Percentiles rank a stretch among this genome's conserved stretches.
Conservation (phyloP, 2,113 vertebrate species). For the Mormyrus lacerda region DNA sequence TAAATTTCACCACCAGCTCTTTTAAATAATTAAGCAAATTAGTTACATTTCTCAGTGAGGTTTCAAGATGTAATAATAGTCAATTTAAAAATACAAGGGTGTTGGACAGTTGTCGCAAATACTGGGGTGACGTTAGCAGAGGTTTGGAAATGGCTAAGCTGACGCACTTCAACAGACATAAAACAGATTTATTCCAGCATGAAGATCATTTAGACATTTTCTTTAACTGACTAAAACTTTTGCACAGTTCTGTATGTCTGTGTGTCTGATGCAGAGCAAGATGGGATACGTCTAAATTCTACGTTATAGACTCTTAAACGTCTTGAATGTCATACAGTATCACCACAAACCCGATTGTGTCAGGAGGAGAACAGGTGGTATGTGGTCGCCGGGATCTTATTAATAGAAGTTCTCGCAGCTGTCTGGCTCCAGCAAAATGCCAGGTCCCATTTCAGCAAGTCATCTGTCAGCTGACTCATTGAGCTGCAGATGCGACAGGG, state of each 20-base stretch:
- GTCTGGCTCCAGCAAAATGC: constrained; percentile 19
- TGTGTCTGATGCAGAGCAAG: background rate
- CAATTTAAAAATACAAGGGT: background rate
- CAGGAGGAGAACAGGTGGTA: constrained; percentile 31
- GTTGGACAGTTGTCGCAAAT: background rate
- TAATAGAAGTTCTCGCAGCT: constrained; percentile 20
- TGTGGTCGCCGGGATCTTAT: constrained; percentile 24
- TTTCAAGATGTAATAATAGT: background rate
- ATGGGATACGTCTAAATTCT: background rate
- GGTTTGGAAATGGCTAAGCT: background rate
- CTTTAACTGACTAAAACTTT: background rate
- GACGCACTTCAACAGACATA: background rate
- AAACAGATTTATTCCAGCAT: background rate
- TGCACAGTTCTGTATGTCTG: background rate
- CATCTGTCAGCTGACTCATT: constrained; percentile 18
- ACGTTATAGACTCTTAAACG: background rate
- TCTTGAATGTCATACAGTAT: background rate
- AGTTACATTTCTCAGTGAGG: background rate
- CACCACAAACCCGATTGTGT: background rate
- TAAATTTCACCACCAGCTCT: background rate
- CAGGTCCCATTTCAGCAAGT: constrained; percentile 33
- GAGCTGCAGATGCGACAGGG: constrained; percentile 18
- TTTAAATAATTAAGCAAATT: background rate
- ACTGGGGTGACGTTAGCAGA: background rate
- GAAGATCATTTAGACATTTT: background rate